Conservation (phyloP, 2,888 invertebrate species). For the Limenitis camilla region DNA sequence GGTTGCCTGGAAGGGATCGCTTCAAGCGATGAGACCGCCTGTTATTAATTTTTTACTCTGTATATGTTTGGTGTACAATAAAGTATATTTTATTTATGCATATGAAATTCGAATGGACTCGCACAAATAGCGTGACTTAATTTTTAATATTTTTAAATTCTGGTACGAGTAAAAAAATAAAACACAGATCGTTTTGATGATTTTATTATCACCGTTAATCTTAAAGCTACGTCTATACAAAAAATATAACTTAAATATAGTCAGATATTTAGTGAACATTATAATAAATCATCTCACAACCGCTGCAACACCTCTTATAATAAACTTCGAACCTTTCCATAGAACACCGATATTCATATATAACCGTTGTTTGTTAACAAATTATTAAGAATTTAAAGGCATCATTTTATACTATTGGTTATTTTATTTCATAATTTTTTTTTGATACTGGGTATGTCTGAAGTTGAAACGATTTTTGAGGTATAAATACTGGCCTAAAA, state of each 20-base stretch:
- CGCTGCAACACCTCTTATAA: slow-evolving; percentile 64
- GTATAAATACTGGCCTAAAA: slow-evolving; percentile 17
- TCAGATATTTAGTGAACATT: slow-evolving; percentile 72
- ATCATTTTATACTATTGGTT: neutral
- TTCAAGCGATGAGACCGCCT: too few relatives aligned
- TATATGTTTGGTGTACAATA: too few relatives aligned
- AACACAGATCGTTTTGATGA: slow-evolving; percentile 45
- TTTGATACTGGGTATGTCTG: slow-evolving; percentile 15
- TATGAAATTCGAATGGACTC: too few relatives aligned
- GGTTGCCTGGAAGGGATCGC: too few relatives aligned
- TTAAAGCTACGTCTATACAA: slow-evolving; percentile 71
- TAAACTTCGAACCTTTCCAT: slow-evolving; percentile 57
- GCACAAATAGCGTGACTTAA: too few relatives aligned
- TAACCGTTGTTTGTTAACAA: slow-evolving; percentile 30
- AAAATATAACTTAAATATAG: slow-evolving; percentile 71
- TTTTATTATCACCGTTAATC: slow-evolving; percentile 62
- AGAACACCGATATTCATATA: slow-evolving; percentile 53
- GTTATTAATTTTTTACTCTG: too few relatives aligned
- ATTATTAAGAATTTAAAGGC: neutral
- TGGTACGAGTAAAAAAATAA: slow-evolving; percentile 19
- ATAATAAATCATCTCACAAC: slow-evolving; percentile 74
- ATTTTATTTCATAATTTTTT: neutral
- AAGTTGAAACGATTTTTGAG: slow-evolving; percentile 5
- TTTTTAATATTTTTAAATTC: neutral
- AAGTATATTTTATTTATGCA: too few relatives aligned